Evolutionary conservation across 1,140 invertebrate genomes (phyloP), one percentile per base, ranked within the genome.

Genomic region (Phthorimaea operculella): DNA sequence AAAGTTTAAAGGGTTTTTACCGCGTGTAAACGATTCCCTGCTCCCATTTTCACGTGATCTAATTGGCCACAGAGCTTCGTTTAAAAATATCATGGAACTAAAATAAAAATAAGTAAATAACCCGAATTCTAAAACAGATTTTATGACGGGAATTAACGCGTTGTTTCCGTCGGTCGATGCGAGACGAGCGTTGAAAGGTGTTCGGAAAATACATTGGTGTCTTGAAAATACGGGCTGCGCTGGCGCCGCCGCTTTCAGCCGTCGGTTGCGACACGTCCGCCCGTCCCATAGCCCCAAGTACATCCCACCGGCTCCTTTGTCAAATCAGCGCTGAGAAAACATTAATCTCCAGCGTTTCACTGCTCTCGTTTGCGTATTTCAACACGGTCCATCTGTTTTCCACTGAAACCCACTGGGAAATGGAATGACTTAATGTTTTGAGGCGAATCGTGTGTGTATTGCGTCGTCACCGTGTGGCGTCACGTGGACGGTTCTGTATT

Each of bases 101-200:
- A 83, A 83, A 84, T 81, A 81, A 85, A 85, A 82, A 83, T 74
- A 83, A 83, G 82, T 85, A 85, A 85, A 85, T 83, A 85, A 85
- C 76, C 79, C 74, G 76, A 79, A 82, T 85, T 83, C 82, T 85
- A 85, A 85, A 85, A 85, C 71, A 76, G 82, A 85, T 83, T 85
- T 85, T 85, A 85, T 83, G 79, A 85, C 82, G 76, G 79, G 82
- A 83, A 85, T 85, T 85, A 85, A 85, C 82, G 82, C 72, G 79
- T 82, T 82, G 78, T 85, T 84, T 84, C 81, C 81, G 81, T 79
- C 78, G 81, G 75, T 74, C 72, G 79, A 79, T 78, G 77, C 72
- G 79, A 78, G 79, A 75, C 70, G 76, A 73, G 79, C 78, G 79
- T 70, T 81, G 81, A 84, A 84, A 85, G 78, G 72, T 74, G 78